These are phyloP conservation scores for Auanema freiburgensis DNA, from an alignment of 2,888 invertebrate species.

Conservation along the genomic window DNA sequence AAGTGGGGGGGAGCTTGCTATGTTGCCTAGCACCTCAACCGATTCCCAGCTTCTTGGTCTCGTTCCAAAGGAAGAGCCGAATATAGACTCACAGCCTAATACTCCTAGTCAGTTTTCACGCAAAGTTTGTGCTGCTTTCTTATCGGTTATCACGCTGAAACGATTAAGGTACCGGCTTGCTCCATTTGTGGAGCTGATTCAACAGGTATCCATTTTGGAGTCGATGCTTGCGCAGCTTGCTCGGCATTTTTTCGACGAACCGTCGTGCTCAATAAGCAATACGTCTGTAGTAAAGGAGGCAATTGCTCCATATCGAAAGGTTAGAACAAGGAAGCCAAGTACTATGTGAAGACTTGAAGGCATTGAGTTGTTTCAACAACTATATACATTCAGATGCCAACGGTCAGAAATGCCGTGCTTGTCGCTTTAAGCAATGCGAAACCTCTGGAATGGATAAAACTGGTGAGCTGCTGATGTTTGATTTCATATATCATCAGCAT, in stretches of 20 bases:
- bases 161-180: constrained; percentile 47
- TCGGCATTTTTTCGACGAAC: constrained; percentile 52
- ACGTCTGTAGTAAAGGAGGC: constrained; percentile 48
- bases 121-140: too few relatives aligned
- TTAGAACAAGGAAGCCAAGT: constrained; percentile 14
- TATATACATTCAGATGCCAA: constrained; percentile 9
- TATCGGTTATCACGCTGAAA: neutral
- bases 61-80: too few relatives aligned
- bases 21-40: too few relatives aligned
- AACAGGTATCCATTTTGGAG: constrained; percentile 60
- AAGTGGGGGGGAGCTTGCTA: too few relatives aligned
- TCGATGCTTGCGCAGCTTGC: constrained; percentile 60
- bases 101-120: too few relatives aligned
- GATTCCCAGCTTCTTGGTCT: too few relatives aligned
- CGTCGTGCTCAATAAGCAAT: constrained; percentile 55
- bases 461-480: constrained; percentile 29
- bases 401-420: constrained; percentile 56
- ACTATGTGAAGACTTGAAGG: neutral
- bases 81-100: too few relatives aligned
- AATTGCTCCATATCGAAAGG: constrained; percentile 52
- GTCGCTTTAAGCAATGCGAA: constrained; percentile 55
- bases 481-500: neutral
- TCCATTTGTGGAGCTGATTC: constrained; percentile 58
- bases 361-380: neutral
- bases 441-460: constrained; percentile 53